Evolutionary conservation across 2,113 vertebrate species (phyloP), one percentile per base, ranked within the genome.

Genomic region (Euleptes europaea): DNA sequence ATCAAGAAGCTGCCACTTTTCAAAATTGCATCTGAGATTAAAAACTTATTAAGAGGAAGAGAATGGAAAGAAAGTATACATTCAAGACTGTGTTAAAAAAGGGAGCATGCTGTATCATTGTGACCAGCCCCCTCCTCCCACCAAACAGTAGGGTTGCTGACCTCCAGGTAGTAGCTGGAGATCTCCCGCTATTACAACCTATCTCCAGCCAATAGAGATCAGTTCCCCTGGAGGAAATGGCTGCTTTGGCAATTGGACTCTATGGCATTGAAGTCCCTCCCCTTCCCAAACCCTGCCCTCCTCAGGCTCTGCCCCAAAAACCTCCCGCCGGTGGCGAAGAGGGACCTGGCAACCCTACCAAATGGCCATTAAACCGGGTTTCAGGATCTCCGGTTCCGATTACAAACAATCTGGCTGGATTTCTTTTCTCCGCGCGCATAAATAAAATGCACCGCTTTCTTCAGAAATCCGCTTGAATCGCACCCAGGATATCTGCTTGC

Each of bases 391-490:
- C 26, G 40, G 33, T 92, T 86, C 69, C 83, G 80, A 72, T 80
- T 33, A 5, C 28, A 84, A 71, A 67, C 74, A 89, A 75, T 91
- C 84, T 86, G 31, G 49, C 83, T 33, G 63, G 80, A 7, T 35
- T 10, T 35, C 82, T 28, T 12, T 40, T 84, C 79, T 90, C 84
- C 83, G 83, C 84, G 78, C 35, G 38, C 47, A 77, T 70, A 31
- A 2, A 33, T 9, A 15, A 26, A 42, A 33, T 35, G 57, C 28
- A 44, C 0, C 4, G 51, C 70, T 80, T 90, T 83, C 47, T 82
- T 90, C 92, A 85, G n/a, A 91, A 38, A 51, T 93, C 83, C 86
- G 87, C 77, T 89, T 90, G 80, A 80, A 89, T 89, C 88, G 88
- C 78, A 82, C 77, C 74, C 1, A 0, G 60, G 9, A 71, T 66